These are phyloP conservation scores for Antigone vipio DNA, from an alignment of 2,113 vertebrate genomes.

Conservation along the genomic window DNA sequence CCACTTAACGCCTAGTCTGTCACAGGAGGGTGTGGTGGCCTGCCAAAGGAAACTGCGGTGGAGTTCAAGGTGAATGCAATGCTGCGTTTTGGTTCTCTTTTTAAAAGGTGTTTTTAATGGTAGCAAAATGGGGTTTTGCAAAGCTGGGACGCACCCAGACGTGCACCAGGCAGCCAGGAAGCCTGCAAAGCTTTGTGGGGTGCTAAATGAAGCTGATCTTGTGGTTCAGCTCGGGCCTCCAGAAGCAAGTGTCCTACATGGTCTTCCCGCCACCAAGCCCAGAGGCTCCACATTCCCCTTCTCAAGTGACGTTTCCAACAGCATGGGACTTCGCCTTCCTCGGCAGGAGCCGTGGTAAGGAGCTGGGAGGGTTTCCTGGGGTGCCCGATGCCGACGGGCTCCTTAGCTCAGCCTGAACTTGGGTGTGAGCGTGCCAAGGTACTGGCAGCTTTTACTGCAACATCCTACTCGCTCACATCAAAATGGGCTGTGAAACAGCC, in stretches of 20 bases:
- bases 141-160: background rate
- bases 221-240: background rate
- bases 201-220: background rate
- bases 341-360: rapidly evolving
- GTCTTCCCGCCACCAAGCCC: background rate
- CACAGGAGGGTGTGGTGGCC: background rate
- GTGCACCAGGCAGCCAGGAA: background rate
- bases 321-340: rapidly evolving
- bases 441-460: background rate
- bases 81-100: background rate
- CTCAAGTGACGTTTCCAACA: background rate
- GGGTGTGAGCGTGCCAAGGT: background rate
- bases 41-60: background rate
- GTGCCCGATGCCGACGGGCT: background rate
- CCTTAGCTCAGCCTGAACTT: background rate
- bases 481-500: background rate
- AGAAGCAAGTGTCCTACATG: background rate
- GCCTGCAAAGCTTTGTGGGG: background rate
- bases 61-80: background rate
- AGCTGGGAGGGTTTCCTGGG: background rate
- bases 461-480: background rate
- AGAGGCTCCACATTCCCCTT: background rate
- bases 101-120: background rate
- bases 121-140: background rate
- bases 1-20: background rate